A percentile compares a stretch with the other conserved stretches of the same genome.
These are phyloP conservation scores for Geotrypetes seraphini DNA, from an alignment of 2,797 vertebrate species.

Conservation along the genomic window DNA sequence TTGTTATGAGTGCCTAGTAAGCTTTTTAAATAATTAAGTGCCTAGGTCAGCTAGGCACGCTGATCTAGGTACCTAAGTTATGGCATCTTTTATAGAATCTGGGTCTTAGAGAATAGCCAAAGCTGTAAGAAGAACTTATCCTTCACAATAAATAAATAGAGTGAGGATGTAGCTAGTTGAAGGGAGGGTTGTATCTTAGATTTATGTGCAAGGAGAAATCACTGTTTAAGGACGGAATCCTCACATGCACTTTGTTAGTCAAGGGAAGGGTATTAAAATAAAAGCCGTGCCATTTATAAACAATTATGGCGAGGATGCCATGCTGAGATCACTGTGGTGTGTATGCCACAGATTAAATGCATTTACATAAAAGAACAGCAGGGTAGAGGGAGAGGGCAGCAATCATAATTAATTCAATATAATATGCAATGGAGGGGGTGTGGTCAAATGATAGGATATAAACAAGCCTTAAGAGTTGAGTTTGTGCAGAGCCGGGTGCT, in stretches of 20 bases:
- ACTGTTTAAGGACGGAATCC: too few relatives aligned
- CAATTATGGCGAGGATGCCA: background rate
- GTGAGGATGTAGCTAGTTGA: background rate
- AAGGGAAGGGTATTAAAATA: background rate
- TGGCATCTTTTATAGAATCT: too few relatives aligned
- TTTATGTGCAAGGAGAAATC: background rate
- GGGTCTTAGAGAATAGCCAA: background rate
- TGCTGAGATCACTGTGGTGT: background rate
- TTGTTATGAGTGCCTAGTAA: too few relatives aligned
- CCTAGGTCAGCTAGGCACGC: too few relatives aligned
- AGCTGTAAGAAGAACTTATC: background rate
- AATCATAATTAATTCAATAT: fast-evolving
- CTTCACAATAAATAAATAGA: background rate
- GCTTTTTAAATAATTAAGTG: too few relatives aligned
- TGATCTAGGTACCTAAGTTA: too few relatives aligned
- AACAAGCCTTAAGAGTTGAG: background rate
- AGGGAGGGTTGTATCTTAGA: background rate
- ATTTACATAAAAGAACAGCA: background rate
- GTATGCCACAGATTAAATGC: background rate
- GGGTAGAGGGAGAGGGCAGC: background rate
- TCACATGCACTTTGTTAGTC: background rate
- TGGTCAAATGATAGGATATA: background rate
- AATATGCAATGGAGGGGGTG: background rate
- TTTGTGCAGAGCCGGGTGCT: background rate
- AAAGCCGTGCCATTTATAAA: background rate